Percentiles rank a stretch among this genome's conserved stretches.
phyloP scores from a whole-genome alignment of 2,888 invertebrate species.

The Orthosia cruda region DNA sequence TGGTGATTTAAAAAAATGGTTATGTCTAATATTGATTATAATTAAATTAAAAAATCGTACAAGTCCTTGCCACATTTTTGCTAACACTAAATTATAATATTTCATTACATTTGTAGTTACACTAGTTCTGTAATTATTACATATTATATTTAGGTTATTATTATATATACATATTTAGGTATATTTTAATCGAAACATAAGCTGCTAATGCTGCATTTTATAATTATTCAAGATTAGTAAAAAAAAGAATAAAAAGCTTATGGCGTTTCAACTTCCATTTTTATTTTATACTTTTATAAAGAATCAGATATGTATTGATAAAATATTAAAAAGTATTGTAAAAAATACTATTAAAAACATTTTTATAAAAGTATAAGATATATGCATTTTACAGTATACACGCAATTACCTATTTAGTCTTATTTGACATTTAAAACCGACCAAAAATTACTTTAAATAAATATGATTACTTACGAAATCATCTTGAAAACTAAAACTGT shows the following conservation, averaged over 20 bases:
- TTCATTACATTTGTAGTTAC: slow-evolving; percentile 53
- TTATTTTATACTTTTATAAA: slow-evolving; percentile 55
- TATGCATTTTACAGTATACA: slow-evolving; percentile 46
- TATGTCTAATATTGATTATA: background rate
- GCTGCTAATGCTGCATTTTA: slow-evolving; percentile 43
- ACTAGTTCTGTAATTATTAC: slow-evolving; percentile 49
- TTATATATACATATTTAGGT: slow-evolving; percentile 20
- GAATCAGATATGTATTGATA: slow-evolving; percentile 27
- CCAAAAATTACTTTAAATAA: slow-evolving; percentile 28
- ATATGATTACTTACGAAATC: background rate
- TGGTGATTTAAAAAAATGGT: background rate
- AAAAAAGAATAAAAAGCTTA: slow-evolving; percentile 38
- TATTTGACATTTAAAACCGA: slow-evolving; percentile 47
- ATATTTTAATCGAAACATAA: slow-evolving; percentile 41
- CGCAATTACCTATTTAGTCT: slow-evolving; percentile 50
- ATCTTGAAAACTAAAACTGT: background rate
- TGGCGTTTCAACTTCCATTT: slow-evolving; percentile 42
- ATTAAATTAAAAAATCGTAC: background rate
- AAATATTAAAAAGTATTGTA: background rate
- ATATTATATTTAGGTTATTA: slow-evolving; percentile 9
- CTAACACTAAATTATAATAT: slow-evolving; percentile 37
- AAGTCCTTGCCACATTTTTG: slow-evolving; percentile 34
- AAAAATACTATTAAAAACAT: background rate
- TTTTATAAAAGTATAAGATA: slow-evolving; percentile 53
- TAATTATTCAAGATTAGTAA: slow-evolving; percentile 17